These are phyloP conservation scores for Agapetus fuscipes DNA, from an alignment of 2,888 invertebrate genomes.

Conservation along the genomic window DNA sequence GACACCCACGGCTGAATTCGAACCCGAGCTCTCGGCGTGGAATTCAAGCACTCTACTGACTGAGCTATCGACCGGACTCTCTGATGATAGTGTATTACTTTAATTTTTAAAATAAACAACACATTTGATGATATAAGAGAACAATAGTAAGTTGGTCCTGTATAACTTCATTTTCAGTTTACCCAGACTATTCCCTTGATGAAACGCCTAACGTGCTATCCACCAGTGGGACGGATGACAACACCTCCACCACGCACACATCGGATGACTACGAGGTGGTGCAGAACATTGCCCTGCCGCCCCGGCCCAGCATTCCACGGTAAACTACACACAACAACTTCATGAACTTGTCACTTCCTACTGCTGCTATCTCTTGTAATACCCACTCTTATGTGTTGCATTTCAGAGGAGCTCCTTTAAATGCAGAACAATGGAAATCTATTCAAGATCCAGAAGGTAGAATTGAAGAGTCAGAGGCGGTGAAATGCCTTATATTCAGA, in stretches of 20 bases:
- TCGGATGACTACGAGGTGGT: slow-evolving; percentile 67
- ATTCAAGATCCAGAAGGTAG: slow-evolving; percentile 72
- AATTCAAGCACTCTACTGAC: too few species aligned
- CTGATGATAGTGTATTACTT: too few species aligned
- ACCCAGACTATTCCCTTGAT: background rate
- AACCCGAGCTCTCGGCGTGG: too few species aligned
- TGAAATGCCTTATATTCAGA: slow-evolving; percentile 82
- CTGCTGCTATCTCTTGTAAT: background rate
- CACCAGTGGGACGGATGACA: slow-evolving; percentile 44
- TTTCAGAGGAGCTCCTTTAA: slow-evolving; percentile 64
- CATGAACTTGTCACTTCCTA: background rate
- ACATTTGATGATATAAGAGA: too few species aligned
- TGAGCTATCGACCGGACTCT: too few species aligned
- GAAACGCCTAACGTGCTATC: slow-evolving; percentile 44
- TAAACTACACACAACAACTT: slow-evolving; percentile 19
- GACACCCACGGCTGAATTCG: too few species aligned
- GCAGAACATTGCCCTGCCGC: slow-evolving; percentile 56
- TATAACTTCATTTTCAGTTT: background rate
- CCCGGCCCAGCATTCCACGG: slow-evolving; percentile 55
- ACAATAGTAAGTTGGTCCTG: too few species aligned
- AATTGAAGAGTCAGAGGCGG: slow-evolving; percentile 64
- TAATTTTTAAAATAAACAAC: too few species aligned
- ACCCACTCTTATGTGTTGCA: too few species aligned
- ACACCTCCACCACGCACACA: slow-evolving; percentile 33
- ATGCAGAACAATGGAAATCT: slow-evolving; percentile 70